Base-by-base conservation (phyloP, 2,797 vertebrate genomes). In the Tragelaphus oryx region DNA sequence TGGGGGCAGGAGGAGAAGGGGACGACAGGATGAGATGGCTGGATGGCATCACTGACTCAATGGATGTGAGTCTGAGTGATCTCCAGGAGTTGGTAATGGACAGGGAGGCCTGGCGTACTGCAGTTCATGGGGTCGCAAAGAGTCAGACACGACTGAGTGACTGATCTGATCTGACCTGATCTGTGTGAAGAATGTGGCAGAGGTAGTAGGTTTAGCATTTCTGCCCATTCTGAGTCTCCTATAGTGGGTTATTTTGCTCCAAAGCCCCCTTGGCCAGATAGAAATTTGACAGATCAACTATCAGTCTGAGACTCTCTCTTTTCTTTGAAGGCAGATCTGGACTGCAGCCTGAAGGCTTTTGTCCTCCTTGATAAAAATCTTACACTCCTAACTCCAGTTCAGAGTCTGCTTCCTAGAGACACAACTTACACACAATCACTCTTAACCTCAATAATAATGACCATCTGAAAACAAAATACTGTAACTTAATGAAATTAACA, bases 221-320 rank as follows among this genome's bases (percentile, higher is more conserved):
- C 54, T 83, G n/a, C 26, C 12, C 12, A 46, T 44, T 48, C 2
- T 30, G 48, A 46, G 8, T 76, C 68, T 89, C 8, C 30, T 57
- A 16, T 50, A 87, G 30, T 5, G 12, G 3, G 14, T 26, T 41
- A 50, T 37, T 94, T 80, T 59, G 10, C 5, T 62, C 12, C 55
- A 54, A 76, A 83, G 18, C 5, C 37, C 28, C 41, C 48, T 60
- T 86, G n/a, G n/a, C 4, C 54, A 52, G 3, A 75, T 71, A n/a
- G 92, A 13, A 88, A 26, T 48, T 87, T 95, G 57, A 44, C 55
- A 94, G 24, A 78, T 88, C 1, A 65, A 65, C 48, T n/a, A 2
- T 68, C 10, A 55, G 4, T 33, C 14, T 79, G 55, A 93, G 26
- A 74, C 44, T 74, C 17, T 46, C 30, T 65, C 22, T 46, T 57